Evolutionary conservation across 2,888 invertebrate species (phyloP).

Genomic region (Marronus borbonicus): DNA sequence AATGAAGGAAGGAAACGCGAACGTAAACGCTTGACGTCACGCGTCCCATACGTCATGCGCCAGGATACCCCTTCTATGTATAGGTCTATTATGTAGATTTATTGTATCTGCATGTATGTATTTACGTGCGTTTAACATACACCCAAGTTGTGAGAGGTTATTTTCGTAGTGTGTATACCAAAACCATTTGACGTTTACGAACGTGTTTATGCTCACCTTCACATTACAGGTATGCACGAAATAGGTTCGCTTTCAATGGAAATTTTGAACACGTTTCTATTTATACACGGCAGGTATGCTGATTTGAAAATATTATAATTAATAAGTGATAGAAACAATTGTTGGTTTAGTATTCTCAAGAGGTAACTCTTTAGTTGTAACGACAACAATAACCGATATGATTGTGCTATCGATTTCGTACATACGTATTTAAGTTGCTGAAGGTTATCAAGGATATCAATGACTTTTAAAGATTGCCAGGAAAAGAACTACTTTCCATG

Average conservation of each 20-base stretch:
- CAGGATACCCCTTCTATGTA: background rate
- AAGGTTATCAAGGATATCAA: too few relatives aligned
- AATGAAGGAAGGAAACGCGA: slow-evolving; percentile 2
- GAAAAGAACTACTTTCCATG: too few relatives aligned
- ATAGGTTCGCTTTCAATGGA: background rate
- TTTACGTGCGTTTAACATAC: slow-evolving; percentile 4
- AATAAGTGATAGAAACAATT: background rate
- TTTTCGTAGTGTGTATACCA: slow-evolving; percentile 14
- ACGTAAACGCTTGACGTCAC: slow-evolving; percentile 18
- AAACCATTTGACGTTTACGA: background rate
- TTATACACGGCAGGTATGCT: background rate
- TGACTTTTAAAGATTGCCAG: too few relatives aligned
- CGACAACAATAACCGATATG: background rate
- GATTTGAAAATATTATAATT: background rate
- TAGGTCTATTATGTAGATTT: background rate
- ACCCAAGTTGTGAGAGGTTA: slow-evolving; percentile 5
- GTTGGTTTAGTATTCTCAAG: too few relatives aligned
- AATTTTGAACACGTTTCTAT: slow-evolving; percentile 13
- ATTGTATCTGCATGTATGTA: slow-evolving; percentile 12
- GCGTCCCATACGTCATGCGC: background rate
- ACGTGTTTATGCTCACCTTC: background rate
- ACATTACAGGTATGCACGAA: background rate
- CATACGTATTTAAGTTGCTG: too few relatives aligned
- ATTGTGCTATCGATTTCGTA: background rate
- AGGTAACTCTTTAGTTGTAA: background rate